Evolutionary conservation across 2,113 vertebrate genomes (phyloP).

Genomic region (Hemichromis elongatus): DNA sequence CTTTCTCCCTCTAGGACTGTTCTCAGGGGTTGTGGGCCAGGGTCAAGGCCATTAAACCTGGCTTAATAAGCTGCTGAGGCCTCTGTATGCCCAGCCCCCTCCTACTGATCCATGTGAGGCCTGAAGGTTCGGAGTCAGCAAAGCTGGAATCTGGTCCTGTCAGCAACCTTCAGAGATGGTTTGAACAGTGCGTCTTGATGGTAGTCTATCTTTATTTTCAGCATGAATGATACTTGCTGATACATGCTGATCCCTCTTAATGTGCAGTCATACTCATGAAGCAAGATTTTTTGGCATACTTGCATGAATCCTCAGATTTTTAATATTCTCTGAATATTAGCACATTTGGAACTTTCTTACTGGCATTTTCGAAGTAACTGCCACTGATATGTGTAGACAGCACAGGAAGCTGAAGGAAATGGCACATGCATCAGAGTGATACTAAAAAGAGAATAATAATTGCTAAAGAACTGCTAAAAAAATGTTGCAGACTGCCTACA

Average conservation of each 20-base stretch:
- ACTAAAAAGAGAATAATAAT: background rate
- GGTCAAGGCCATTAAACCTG: slow-evolving; percentile 61
- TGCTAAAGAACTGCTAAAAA: background rate
- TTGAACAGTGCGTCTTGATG: background rate
- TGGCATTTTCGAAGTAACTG: background rate
- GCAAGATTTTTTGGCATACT: background rate
- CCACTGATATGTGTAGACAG: background rate
- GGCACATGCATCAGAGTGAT: background rate
- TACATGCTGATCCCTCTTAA: background rate
- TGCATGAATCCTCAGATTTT: background rate
- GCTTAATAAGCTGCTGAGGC: slow-evolving; percentile 52
- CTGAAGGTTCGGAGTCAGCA: slow-evolving; percentile 51
- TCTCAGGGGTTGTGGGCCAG: slow-evolving; percentile 9
- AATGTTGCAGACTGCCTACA: background rate
- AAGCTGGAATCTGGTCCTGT: slow-evolving; percentile 29
- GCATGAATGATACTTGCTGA: slow-evolving; percentile 11
- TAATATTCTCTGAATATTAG: background rate
- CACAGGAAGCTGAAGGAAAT: background rate
- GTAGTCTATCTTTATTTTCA: background rate
- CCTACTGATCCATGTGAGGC: slow-evolving; percentile 10
- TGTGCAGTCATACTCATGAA: background rate
- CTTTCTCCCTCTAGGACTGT: slow-evolving; percentile 29
- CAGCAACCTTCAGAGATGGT: slow-evolving; percentile 37
- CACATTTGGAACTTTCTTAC: background rate
- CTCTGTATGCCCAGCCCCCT: background rate